A percentile compares a stretch with the other conserved stretches of the same genome.
phyloP scores from a whole-genome alignment of 23 tunicate genomes.

The Halocynthia aurantium region DNA sequence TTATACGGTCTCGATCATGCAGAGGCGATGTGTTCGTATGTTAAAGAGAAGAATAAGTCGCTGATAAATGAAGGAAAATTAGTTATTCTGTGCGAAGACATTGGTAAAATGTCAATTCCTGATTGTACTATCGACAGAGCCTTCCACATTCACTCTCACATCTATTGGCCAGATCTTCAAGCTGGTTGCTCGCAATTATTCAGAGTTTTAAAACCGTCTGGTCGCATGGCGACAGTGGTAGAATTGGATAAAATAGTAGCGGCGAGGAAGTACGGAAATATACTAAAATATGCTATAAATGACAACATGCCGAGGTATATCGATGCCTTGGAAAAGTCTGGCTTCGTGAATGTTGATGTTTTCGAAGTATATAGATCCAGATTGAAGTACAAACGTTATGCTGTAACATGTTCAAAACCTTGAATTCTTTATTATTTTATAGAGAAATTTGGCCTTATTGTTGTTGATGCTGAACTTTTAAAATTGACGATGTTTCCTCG shows the following conservation, averaged over 20 bases:
- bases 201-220: conserved; percentile 2
- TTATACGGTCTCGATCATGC: conserved; percentile 18
- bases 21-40: not conserved
- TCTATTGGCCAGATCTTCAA: conserved; percentile 12
- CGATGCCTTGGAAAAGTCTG: not conserved
- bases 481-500: not conserved
- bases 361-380: not conserved
- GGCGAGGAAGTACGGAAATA: not conserved
- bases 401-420: no score
- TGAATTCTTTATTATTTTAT: no score
- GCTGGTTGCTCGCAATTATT: not conserved
- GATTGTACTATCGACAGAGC: conserved; percentile 3
- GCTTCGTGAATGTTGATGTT: not conserved
- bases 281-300: not conserved
- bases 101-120: conserved; percentile 1
- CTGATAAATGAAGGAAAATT: not conserved
- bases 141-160: conserved; percentile 8
- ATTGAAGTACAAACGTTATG: no score
- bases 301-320: not conserved
- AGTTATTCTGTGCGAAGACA: not conserved
- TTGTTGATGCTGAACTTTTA: not conserved
- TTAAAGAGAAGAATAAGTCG: not conserved
- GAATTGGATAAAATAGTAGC: not conserved
- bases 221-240: conserved; percentile 5
- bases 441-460: not conserved